Percentiles rank a stretch among this genome's conserved stretches.
These are phyloP conservation scores for Myathropa florea DNA, from an alignment of 2,888 invertebrate species.

Conservation along the genomic window DNA sequence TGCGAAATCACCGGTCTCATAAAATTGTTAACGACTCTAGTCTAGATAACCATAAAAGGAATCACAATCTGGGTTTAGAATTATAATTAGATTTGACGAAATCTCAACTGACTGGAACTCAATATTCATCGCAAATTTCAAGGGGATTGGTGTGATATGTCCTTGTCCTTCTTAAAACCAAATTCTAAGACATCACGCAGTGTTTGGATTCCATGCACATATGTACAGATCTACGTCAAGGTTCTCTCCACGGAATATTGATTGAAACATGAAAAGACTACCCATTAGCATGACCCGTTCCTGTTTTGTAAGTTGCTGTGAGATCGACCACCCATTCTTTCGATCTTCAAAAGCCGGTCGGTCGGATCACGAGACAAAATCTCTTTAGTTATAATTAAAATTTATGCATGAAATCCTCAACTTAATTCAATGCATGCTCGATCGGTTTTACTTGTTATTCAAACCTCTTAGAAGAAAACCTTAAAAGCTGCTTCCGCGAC, in stretches of 20 bases:
- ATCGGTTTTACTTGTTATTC: not conserved
- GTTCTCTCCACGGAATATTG: not conserved
- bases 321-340: not conserved
- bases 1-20: not conserved
- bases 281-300: not conserved
- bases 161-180: not conserved
- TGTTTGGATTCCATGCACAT: not conserved
- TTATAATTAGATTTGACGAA: not conserved
- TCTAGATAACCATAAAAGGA: not conserved
- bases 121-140: not conserved
- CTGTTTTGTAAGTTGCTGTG: not conserved
- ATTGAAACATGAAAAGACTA: not conserved
- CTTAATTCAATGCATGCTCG: slow-evolving; percentile 21
- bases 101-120: too few relatives aligned
- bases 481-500: slow-evolving; percentile 26
- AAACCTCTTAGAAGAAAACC: not conserved
- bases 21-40: not conserved
- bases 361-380: not conserved
- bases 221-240: not conserved
- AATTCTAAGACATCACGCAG: not conserved
- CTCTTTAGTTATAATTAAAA: not conserved
- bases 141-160: not conserved
- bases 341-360: not conserved
- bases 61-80: not conserved
- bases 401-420: slow-evolving; percentile 10